A percentile compares a stretch with the other conserved stretches of the same genome.
Evolutionary conservation across 2,888 invertebrate species (phyloP).

Genomic region (Auanema freiburgensis): DNA sequence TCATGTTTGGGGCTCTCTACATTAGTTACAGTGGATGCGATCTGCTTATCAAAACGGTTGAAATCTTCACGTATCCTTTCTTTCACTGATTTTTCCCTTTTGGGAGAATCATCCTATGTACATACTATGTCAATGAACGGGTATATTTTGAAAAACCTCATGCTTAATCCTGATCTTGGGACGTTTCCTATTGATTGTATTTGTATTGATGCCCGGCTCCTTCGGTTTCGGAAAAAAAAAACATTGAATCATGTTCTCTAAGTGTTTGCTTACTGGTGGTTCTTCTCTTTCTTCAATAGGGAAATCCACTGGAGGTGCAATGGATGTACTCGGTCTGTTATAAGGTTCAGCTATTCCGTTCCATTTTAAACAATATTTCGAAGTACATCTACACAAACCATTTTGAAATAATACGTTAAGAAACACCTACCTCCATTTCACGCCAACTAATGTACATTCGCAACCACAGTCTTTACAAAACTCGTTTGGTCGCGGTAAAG

Average conservation of each 20-base stretch:
- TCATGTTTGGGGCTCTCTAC: slow-evolving; percentile 10
- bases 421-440: slow-evolving; percentile 23
- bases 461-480: slow-evolving; percentile 49
- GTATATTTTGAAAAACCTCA: slow-evolving; percentile 1
- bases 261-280: neutral
- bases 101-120: neutral
- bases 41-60: neutral
- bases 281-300: neutral
- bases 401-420: neutral
- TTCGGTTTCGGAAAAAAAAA: slow-evolving; percentile 1
- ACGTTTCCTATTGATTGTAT: too few species aligned
- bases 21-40: neutral
- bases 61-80: slow-evolving; percentile 6
- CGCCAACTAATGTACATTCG: slow-evolving; percentile 40
- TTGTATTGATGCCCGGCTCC: neutral
- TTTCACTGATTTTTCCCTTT: slow-evolving; percentile 1
- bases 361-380: slow-evolving; percentile 20
- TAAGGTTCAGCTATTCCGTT: slow-evolving; percentile 13
- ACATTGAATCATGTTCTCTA: neutral
- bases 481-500: slow-evolving; percentile 35
- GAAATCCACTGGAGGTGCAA: too few species aligned
- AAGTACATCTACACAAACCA: slow-evolving; percentile 18
- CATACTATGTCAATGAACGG: neutral
- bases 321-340: slow-evolving; percentile 8
- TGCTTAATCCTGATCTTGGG: slow-evolving; percentile 8